Base-by-base conservation (phyloP, 2,888 invertebrate genomes). In the Hypercompe scribonia region DNA sequence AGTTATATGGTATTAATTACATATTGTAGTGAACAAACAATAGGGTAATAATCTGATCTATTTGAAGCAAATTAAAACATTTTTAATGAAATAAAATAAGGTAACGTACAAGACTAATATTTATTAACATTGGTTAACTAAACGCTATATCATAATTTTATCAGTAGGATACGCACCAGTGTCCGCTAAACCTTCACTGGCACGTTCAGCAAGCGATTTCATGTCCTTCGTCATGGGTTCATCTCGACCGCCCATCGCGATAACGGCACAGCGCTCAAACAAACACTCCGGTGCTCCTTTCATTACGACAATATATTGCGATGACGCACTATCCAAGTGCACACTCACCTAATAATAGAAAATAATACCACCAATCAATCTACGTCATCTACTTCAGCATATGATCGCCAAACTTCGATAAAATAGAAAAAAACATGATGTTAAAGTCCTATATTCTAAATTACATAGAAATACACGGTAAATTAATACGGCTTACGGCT, bases 201-300 rank as follows among this genome's bases (percentile, higher is more conserved):
- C 89, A 71, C 83, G 88, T 68, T 93, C 90, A 28, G 89, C 89
- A 31, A 81, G 78, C 50, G 86, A 78, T 78, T 85, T 91, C 64
- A 92, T 87, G 70, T 91, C 90, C 21, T 83, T 82, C 10, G 90
- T 90, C 70, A 94, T 80, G n/a, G 74, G 77, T 34, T 96, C 96
- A 88, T 97, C 97, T 87, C 98, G 98, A 89, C 98, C 97, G 80
- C 98, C 98, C 80, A 97, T 97, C 31, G 83, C 97, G 81, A 99
- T 97, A 50, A 98, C 98, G 39, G 97, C 96, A 93, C 98, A 98
- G 76, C 98, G 96, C 87, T 98, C 97, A 75, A 99, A 93, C 83
- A 99, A 98, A 82, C 98, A 96, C 95, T 99, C 99, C 3, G 99
- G 99, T 76, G 99, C 99, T 70, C 99, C 99, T 97, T 99, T 99